phyloP scores from a whole-genome alignment of 2,113 vertebrate species.

The Chrysemys picta region DNA sequence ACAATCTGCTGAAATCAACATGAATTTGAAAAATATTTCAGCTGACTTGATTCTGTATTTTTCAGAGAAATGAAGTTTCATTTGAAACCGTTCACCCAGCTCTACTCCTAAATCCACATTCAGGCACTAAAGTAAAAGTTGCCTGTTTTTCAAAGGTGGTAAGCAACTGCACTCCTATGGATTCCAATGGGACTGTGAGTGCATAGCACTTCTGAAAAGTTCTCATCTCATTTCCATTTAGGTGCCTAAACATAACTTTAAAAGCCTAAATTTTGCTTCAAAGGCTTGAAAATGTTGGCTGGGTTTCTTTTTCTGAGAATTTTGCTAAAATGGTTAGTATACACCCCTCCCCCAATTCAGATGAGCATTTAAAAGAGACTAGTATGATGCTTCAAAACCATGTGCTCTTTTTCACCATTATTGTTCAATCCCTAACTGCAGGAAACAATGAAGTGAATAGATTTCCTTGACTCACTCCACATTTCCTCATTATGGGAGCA shows the following conservation, averaged over 20 bases:
- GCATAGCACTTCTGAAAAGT: not conserved
- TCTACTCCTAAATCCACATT: not conserved
- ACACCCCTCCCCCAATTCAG: accelerated
- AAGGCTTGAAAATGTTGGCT: not conserved
- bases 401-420: not conserved
- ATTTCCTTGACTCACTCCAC: not conserved
- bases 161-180: accelerated
- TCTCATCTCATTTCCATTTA: not conserved
- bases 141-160: not conserved
- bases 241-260: not conserved
- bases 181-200: accelerated
- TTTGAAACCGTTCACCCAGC: not conserved
- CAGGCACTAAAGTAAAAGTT: not conserved
- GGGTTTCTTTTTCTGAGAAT: not conserved
- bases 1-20: not conserved
- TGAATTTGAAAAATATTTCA: not conserved
- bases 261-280: not conserved
- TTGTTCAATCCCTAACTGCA: not conserved
- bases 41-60: not conserved
- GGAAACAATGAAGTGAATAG: not conserved
- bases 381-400: not conserved
- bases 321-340: not conserved
- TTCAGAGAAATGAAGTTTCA: not conserved
- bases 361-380: accelerated
- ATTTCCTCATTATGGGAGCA: not conserved